These are phyloP conservation scores for Meliscaeva auricollis DNA, from an alignment of 2,888 invertebrate species.

Conservation along the genomic window DNA sequence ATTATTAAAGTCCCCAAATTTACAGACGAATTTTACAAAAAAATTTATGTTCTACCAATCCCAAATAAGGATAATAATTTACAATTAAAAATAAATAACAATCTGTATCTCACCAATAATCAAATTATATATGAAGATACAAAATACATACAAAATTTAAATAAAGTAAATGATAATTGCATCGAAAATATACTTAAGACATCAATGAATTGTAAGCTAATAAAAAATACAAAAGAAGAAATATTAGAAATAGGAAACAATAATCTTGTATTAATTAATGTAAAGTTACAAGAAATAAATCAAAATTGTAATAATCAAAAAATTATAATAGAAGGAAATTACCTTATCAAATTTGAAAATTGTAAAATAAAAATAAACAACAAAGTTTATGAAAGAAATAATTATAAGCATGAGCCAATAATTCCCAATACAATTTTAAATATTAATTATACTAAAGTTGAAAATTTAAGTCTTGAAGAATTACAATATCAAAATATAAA, in stretches of 20 bases:
- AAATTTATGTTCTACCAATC: conserved; percentile 25
- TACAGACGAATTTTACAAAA: conserved; percentile 21
- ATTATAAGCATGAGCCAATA: neutral
- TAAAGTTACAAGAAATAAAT: conserved; percentile 22
- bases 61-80: neutral
- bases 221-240: neutral
- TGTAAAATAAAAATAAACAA: neutral
- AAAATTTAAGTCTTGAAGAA: conserved; percentile 20
- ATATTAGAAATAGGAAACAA: conserved; percentile 7
- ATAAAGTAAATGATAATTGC: neutral
- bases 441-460: neutral
- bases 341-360: conserved; percentile 13
- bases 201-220: conserved; percentile 1
- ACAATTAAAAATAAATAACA: neutral
- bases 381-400: neutral
- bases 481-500: conserved; percentile 17
- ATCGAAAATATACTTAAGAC: neutral
- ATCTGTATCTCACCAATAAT: neutral
- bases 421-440: neutral
- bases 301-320: conserved; percentile 25
- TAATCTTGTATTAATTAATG: conserved; percentile 23
- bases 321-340: conserved; percentile 3
- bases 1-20: conserved; percentile 7
- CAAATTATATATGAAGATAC: neutral
- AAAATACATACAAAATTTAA: neutral